Evolutionary conservation across 2,797 vertebrate species (phyloP).

Genomic region (Pyrocephalus nanus): DNA sequence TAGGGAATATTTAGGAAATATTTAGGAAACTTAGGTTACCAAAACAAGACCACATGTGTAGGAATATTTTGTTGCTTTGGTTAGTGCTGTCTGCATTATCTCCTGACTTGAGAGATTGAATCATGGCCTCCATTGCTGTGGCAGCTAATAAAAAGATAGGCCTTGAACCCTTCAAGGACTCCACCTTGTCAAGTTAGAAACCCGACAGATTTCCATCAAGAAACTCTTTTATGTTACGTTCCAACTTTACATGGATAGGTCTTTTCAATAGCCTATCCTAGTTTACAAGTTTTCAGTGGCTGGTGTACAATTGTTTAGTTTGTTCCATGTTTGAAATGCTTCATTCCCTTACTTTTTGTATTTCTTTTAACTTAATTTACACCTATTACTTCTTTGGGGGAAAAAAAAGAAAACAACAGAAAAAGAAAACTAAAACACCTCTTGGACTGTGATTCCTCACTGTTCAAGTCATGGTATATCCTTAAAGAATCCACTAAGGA

Average conservation of each 20-base stretch:
- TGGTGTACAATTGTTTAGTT: background rate
- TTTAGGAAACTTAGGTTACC: background rate
- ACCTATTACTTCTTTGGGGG: background rate
- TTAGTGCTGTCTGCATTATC: background rate
- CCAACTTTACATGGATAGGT: background rate
- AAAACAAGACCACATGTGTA: background rate
- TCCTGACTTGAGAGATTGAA: background rate
- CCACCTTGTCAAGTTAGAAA: background rate
- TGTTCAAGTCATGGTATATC: background rate
- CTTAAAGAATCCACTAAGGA: background rate
- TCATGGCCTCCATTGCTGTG: background rate
- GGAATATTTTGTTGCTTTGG: background rate
- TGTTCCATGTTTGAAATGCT: background rate
- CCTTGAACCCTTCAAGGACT: background rate
- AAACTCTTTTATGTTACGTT: background rate
- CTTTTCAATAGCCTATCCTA: background rate
- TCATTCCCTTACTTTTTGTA: background rate
- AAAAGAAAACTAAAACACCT: background rate
- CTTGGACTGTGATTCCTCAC: background rate
- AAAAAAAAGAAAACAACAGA: background rate
- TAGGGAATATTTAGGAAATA: background rate
- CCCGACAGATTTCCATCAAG: background rate
- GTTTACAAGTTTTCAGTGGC: background rate
- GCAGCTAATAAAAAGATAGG: background rate
- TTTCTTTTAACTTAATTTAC: background rate